Evolutionary conservation across 2,797 vertebrate genomes (phyloP), one percentile per base, ranked within the genome.

Genomic region (Lindbergichthys nudifrons): DNA sequence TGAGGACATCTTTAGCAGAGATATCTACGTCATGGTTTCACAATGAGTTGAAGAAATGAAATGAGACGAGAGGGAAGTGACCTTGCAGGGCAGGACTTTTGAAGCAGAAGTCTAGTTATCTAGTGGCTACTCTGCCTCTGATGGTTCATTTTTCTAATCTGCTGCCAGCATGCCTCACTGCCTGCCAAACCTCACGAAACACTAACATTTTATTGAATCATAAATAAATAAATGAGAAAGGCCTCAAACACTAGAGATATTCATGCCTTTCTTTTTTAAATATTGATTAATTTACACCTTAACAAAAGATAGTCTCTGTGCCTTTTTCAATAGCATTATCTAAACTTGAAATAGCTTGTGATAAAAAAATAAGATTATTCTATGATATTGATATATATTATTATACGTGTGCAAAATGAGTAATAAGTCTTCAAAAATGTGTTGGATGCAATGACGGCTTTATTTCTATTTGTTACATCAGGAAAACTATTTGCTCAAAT

Each of bases 71-170:
- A 1, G 10, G 23, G 56, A 82, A 48, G 32, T 73, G 68, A 65
- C 56, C n/a, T n/a, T 19, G 21, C 30, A 30, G 53, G 10, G 21
- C 30, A 30, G 53, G 10, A 58, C 26, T 61, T 47, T 53, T 46
- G 46, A 85, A 69, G 62, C 56, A 78, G 64, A 80, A 75, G 64
- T 81, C n/a, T n/a, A n/a, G 1, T 52, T 13, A n/a, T n/a, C 1
- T 12, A n/a, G 10, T 23, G 15, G 26, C 14, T 42, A n/a, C 7
- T 12, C 23, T 5, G 30, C 16, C 10, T 48, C 13, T 0, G 2
- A 47, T n/a, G 36, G 41, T 67, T 75, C 75, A 58, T 2, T 4
- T 23, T 77, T 70, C 60, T 68, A 11, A 47, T 30, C 23, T 60
- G 5, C 50, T 10, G 2, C 30, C 1, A 10, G 30, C 23, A 30